Evolutionary conservation across 2,888 invertebrate genomes (phyloP).

Genomic region (Coleophora deauratella): DNA sequence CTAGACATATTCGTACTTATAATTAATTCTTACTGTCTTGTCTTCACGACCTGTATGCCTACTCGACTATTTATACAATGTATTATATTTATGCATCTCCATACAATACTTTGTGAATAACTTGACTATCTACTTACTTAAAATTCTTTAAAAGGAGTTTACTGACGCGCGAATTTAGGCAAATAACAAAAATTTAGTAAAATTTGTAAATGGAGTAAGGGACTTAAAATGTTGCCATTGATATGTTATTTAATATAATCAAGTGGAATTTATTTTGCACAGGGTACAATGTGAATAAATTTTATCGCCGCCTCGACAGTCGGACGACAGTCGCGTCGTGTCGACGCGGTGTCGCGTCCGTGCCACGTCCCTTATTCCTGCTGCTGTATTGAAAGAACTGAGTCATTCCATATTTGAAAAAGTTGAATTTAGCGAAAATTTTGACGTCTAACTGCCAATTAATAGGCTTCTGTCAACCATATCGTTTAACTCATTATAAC

Average conservation of each 20-base stretch:
- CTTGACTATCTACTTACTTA: slow-evolving; percentile 21
- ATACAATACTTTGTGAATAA: slow-evolving; percentile 35
- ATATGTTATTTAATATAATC: slow-evolving; percentile 58
- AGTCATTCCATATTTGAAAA: slow-evolving; percentile 52
- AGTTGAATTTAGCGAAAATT: slow-evolving; percentile 45
- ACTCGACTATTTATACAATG: slow-evolving; percentile 36
- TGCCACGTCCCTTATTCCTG: slow-evolving; percentile 66
- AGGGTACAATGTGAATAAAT: slow-evolving; percentile 67
- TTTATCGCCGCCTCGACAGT: slow-evolving; percentile 31
- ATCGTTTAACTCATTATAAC: not conserved
- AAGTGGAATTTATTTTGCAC: slow-evolving; percentile 62
- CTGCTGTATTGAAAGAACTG: slow-evolving; percentile 59
- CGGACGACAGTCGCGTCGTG: not conserved
- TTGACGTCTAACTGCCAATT: slow-evolving; percentile 57
- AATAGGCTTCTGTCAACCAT: slow-evolving; percentile 23
- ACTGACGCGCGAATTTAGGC: slow-evolving; percentile 34
- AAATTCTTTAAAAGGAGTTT: slow-evolving; percentile 24
- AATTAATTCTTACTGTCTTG: slow-evolving; percentile 58
- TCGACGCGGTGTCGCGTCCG: slow-evolving; percentile 38
- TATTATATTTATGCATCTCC: slow-evolving; percentile 37
- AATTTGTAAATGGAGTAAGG: slow-evolving; percentile 60
- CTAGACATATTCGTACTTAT: slow-evolving; percentile 65
- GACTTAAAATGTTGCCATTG: slow-evolving; percentile 58
- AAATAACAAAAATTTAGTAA: slow-evolving; percentile 49
- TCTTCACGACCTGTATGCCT: slow-evolving; percentile 41